Evolutionary conservation across 2,113 vertebrate genomes (phyloP).

Genomic region (Cryptomyrus ogoouensis): DNA sequence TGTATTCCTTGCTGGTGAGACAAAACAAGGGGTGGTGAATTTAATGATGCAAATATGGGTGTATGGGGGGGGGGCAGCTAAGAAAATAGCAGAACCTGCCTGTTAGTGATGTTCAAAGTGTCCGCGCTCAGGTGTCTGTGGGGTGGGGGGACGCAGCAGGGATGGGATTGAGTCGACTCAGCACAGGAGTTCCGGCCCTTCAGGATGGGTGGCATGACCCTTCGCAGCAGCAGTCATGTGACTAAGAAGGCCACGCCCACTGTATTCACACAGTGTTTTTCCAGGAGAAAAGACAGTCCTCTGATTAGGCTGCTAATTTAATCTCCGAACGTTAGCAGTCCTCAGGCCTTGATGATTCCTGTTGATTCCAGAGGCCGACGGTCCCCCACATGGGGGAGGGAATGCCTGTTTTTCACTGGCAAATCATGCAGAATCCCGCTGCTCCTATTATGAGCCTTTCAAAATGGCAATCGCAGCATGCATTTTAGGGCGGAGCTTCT

Average conservation of each 20-base stretch:
- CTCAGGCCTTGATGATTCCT: not conserved
- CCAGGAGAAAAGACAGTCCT: not conserved
- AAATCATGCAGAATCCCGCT: not conserved
- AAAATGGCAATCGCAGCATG: conserved; percentile 15
- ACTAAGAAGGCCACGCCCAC: not conserved
- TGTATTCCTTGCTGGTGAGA: conserved; percentile 32
- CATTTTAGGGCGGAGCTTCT: conserved; percentile 14
- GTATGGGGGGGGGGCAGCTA: not conserved
- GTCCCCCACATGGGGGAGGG: not conserved
- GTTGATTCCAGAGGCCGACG: not conserved
- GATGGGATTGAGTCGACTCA: not conserved
- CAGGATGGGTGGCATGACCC: not conserved
- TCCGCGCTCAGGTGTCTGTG: not conserved
- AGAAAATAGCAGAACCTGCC: not conserved
- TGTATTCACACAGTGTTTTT: not conserved
- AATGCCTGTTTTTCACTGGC: not conserved
- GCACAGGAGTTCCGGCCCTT: not conserved
- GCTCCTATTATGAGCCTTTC: not conserved
- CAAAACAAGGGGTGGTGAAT: conserved; percentile 14
- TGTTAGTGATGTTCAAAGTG: not conserved
- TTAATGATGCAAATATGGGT: too few relatives aligned
- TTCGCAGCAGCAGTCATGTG: not conserved
- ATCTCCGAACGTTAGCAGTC: not conserved
- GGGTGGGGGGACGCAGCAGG: not conserved
- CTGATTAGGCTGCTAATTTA: not conserved